Conservation (phyloP, 1,140 invertebrate genomes). For the Musca domestica region DNA sequence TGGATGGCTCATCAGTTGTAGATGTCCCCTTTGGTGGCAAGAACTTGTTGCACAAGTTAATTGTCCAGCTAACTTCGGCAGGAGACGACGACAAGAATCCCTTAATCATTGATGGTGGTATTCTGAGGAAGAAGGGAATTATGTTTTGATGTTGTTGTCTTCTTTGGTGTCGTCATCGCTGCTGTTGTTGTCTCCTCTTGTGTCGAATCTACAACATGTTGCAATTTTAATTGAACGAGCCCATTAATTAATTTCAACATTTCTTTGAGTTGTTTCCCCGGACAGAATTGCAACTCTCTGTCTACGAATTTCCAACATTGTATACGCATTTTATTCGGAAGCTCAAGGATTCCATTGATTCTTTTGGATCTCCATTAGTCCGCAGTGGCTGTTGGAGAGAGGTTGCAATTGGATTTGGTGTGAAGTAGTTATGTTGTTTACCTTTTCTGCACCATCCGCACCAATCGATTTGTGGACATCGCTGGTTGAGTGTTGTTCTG, state of each 20-base stretch:
- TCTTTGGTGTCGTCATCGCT: background rate
- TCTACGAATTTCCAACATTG: too few relatives aligned
- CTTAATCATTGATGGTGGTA: background rate
- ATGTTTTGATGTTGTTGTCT: background rate
- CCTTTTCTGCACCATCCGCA: background rate
- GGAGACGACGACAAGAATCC: background rate
- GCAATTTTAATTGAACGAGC: conserved; percentile 28
- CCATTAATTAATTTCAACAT: conserved; percentile 27
- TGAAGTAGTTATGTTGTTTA: conserved; percentile 16
- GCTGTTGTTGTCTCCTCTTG: background rate
- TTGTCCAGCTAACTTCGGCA: background rate
- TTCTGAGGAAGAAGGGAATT: background rate
- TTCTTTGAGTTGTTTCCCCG: background rate
- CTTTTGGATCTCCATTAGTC: too few relatives aligned
- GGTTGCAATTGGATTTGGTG: conserved; percentile 19
- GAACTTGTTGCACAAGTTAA: conserved; percentile 22
- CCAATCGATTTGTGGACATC: too few relatives aligned
- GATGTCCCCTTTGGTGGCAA: conserved; percentile 8
- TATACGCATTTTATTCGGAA: too few relatives aligned
- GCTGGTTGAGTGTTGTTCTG: background rate
- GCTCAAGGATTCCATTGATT: too few relatives aligned
- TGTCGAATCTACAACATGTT: conserved; percentile 23
- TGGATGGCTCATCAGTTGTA: conserved; percentile 11
- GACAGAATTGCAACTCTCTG: background rate
- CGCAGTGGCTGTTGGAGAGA: too few relatives aligned